Conservation (phyloP, 2,113 vertebrate species). For the Pleuronectes platessa region DNA sequence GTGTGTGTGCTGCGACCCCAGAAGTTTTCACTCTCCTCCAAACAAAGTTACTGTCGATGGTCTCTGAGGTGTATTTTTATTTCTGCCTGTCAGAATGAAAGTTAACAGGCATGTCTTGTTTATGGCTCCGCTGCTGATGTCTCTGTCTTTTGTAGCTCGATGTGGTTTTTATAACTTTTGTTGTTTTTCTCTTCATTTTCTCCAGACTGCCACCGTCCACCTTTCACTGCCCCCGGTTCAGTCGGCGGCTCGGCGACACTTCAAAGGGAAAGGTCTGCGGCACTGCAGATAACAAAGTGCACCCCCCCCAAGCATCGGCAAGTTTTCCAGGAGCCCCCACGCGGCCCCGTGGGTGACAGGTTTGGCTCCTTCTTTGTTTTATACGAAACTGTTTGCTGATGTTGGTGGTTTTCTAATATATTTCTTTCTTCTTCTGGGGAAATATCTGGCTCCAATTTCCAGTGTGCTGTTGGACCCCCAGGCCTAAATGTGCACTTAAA, state of each 20-base stretch:
- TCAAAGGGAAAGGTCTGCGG: constrained; percentile 74
- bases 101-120: constrained; percentile 16
- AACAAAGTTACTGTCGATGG: neutral
- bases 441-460: neutral
- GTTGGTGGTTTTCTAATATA: neutral
- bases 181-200: constrained; percentile 37
- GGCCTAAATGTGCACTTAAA: constrained; percentile 29
- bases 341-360: constrained; percentile 44
- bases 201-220: constrained; percentile 47
- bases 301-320: constrained; percentile 45
- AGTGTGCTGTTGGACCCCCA: constrained; percentile 4
- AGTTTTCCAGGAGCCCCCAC: constrained; percentile 54
- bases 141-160: constrained; percentile 5
- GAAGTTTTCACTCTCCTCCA: neutral
- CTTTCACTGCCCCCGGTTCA: constrained; percentile 52
- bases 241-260: constrained; percentile 63
- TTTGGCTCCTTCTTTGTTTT: constrained; percentile 39
- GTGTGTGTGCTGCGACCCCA: neutral
- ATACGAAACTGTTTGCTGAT: constrained; percentile 25
- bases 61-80: neutral
- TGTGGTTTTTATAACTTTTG: constrained; percentile 41
- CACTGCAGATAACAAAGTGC: constrained; percentile 69
- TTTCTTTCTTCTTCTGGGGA: neutral
- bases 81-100: neutral
- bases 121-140: neutral